Conservation (phyloP, 2,797 vertebrate genomes). For the Micromesistius poutassou region DNA sequence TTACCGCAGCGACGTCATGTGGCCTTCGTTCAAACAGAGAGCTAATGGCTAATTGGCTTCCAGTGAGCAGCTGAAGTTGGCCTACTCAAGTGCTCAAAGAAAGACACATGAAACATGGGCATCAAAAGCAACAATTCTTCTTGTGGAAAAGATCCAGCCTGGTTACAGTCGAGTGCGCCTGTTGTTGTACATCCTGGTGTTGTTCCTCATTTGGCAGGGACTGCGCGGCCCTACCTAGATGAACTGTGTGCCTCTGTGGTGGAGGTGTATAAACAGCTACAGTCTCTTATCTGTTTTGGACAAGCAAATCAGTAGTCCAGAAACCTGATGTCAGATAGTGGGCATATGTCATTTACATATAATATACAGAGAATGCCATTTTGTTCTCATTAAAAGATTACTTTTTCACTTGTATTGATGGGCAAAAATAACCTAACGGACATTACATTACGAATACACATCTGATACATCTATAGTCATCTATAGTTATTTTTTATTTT, state of each 20-base stretch:
- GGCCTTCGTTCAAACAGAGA: not conserved
- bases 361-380: not conserved
- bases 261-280: not conserved
- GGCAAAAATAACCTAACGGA: no score
- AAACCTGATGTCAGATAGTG: not conserved
- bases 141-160: not conserved
- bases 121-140: not conserved
- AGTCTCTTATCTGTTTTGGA: not conserved
- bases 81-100: not conserved
- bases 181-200: not conserved
- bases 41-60: not conserved
- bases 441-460: no score
- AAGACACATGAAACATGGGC: not conserved
- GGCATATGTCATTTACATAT: not conserved
- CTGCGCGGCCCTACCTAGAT: not conserved
- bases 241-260: no score
- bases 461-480: not conserved
- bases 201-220: not conserved
- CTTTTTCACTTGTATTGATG: no score
- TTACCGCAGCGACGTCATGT: not conserved
- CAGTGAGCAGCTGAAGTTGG: no score
- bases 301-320: not conserved
- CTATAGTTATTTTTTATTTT: no score
- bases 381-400: not conserved
- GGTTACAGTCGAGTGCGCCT: not conserved